These are phyloP conservation scores for Drosophila triauraria DNA, from an alignment of 1,140 invertebrate genomes.

Conservation along the genomic window DNA sequence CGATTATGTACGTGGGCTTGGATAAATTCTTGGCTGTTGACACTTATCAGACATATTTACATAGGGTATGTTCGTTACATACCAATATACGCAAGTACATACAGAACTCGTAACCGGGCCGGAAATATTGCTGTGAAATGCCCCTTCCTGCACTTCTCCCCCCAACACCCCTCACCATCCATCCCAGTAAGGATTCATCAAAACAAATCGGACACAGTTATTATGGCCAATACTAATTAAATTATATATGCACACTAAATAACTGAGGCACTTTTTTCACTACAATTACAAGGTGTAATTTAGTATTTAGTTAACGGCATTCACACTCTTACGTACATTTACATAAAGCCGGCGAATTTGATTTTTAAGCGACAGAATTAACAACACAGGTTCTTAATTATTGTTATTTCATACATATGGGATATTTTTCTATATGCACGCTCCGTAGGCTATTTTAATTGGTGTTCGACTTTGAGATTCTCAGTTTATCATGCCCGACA, in stretches of 20 bases:
- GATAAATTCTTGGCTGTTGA: slow-evolving; percentile 38
- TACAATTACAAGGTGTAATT: slow-evolving; percentile 3
- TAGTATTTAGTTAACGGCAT: background rate
- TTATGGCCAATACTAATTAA: slow-evolving; percentile 29
- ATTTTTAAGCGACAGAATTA: slow-evolving; percentile 26
- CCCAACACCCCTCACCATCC: background rate
- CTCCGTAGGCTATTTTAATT: slow-evolving; percentile 19
- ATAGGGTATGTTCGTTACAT: slow-evolving; percentile 33
- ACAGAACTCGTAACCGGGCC: slow-evolving; percentile 47
- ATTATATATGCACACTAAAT: slow-evolving; percentile 30
- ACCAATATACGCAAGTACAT: slow-evolving; percentile 40
- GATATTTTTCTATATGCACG: slow-evolving; percentile 42
- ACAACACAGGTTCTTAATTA: slow-evolving; percentile 50
- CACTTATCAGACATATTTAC: slow-evolving; percentile 33
- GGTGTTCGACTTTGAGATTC: slow-evolving; percentile 34
- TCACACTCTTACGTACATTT: slow-evolving; percentile 41
- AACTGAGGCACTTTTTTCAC: slow-evolving; percentile 13
- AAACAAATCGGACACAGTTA: slow-evolving; percentile 11
- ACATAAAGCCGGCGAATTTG: slow-evolving; percentile 38
- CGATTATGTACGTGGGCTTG: slow-evolving; percentile 19
- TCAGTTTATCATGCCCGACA: slow-evolving; percentile 2
- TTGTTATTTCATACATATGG: slow-evolving; percentile 51
- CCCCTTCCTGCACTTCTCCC: background rate
- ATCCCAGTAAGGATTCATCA: background rate
- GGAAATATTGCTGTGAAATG: slow-evolving; percentile 10